These are phyloP conservation scores for Drosophila leonis DNA, from an alignment of 2,888 invertebrate genomes.

Conservation along the genomic window DNA sequence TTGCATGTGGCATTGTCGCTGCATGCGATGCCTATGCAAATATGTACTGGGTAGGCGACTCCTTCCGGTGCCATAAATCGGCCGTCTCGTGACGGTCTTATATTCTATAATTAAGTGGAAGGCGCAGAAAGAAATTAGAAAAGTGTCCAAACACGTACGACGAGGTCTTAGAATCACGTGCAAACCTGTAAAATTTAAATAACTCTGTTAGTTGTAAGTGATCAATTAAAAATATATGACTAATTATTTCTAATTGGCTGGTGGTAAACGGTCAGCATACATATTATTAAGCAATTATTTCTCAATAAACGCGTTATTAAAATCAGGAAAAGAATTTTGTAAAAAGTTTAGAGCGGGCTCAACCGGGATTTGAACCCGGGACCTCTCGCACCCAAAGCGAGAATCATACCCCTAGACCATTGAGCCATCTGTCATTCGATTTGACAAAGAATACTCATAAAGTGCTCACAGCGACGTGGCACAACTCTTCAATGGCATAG, in stretches of 20 bases:
- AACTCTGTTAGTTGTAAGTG: slow-evolving; percentile 14
- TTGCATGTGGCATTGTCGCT: slow-evolving; percentile 58
- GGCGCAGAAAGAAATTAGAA: slow-evolving; percentile 44
- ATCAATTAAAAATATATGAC: background rate
- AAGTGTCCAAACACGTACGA: slow-evolving; percentile 47
- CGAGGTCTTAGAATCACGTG: slow-evolving; percentile 41
- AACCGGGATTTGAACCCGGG: slow-evolving; percentile 85
- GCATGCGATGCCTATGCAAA: slow-evolving; percentile 77
- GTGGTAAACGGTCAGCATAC: background rate
- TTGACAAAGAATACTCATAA: background rate
- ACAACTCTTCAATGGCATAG: background rate
- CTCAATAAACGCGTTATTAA: background rate
- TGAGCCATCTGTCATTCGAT: slow-evolving; percentile 67
- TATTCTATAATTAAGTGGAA: slow-evolving; percentile 69
- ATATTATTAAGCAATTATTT: background rate
- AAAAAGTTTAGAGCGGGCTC: slow-evolving; percentile 68
- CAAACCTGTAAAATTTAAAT: slow-evolving; percentile 27
- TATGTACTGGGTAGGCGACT: slow-evolving; percentile 51
- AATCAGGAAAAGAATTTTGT: background rate
- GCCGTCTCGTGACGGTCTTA: slow-evolving; percentile 34
- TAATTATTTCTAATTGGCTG: slow-evolving; percentile 6
- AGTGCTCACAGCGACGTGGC: background rate
- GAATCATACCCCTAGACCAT: slow-evolving; percentile 85
- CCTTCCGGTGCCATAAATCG: slow-evolving; percentile 75
- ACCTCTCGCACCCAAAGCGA: slow-evolving; percentile 85